phyloP scores from a whole-genome alignment of 2,797 vertebrate genomes.

The Parauchenoglanis punctatus region DNA sequence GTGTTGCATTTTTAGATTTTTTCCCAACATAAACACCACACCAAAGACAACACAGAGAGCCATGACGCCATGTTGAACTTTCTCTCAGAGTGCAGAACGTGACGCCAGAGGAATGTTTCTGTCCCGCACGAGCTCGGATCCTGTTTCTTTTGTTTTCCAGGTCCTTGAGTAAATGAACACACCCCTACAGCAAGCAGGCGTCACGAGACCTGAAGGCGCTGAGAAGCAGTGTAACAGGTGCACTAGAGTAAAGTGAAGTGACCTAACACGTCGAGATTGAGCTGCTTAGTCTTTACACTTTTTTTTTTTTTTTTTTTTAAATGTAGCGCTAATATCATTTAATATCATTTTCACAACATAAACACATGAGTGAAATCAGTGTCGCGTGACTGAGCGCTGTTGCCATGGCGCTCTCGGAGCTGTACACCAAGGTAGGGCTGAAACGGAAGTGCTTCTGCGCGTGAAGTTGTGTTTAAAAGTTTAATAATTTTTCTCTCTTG shows the following conservation, averaged over 20 bases:
- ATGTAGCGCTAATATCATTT: not conserved
- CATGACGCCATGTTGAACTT: not conserved
- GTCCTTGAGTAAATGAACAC: slow-evolving; percentile 73
- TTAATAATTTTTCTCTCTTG: not conserved
- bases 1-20: not conserved
- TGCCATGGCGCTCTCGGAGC: slow-evolving; percentile 77
- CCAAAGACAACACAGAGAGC: not conserved
- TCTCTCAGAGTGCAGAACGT: not conserved
- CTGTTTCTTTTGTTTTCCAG: slow-evolving; percentile 68
- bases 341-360: not conserved
- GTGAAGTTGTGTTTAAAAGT: not conserved
- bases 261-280: not conserved
- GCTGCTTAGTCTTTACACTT: not conserved
- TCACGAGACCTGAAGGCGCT: slow-evolving; percentile 70
- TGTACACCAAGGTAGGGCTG: slow-evolving; percentile 78
- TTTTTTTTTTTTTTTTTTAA: not conserved
- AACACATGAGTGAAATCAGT: slow-evolving; percentile 8
- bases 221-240: not conserved
- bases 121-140: slow-evolving; percentile 59
- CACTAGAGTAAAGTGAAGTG: not conserved
- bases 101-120: not conserved
- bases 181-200: slow-evolving; percentile 64
- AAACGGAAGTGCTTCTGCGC: slow-evolving; percentile 28
- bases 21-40: not conserved
- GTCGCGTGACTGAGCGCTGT: slow-evolving; percentile 16